Conservation (phyloP, 2,113 vertebrate species). For the Pantherophis guttatus region DNA sequence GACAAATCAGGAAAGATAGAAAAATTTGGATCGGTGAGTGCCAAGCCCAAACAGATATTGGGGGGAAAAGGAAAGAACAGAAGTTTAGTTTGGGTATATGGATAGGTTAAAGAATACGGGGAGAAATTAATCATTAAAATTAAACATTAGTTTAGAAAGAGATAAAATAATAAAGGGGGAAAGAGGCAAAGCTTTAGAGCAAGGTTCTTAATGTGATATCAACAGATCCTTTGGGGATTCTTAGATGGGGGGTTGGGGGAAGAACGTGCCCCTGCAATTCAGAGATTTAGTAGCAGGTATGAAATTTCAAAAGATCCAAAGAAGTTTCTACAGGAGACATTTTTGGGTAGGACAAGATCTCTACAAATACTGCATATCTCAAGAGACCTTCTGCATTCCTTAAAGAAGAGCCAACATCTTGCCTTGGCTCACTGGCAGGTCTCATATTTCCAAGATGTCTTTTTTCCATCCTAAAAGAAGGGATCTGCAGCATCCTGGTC, state of each 20-base stretch:
- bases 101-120: not conserved
- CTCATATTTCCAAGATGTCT: not conserved
- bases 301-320: not conserved
- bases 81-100: not conserved
- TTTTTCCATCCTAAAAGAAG: not conserved
- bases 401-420: not conserved
- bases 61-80: not conserved
- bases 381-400: not conserved
- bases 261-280: not conserved
- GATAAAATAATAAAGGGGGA: not conserved
- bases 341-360: not conserved
- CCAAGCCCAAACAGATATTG: not conserved
- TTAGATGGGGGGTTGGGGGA: not conserved
- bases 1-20: not conserved
- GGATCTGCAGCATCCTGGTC: not conserved
- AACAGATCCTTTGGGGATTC: not conserved
- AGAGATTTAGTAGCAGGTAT: not conserved
- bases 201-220: not conserved
- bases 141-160: not conserved
- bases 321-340: not conserved
- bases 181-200: not conserved
- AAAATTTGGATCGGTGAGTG: not conserved
- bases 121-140: not conserved
- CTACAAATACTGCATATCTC: not conserved
- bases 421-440: not conserved